Conservation (phyloP, 2,797 vertebrate genomes). For the Acipenser oxyrinchus region DNA sequence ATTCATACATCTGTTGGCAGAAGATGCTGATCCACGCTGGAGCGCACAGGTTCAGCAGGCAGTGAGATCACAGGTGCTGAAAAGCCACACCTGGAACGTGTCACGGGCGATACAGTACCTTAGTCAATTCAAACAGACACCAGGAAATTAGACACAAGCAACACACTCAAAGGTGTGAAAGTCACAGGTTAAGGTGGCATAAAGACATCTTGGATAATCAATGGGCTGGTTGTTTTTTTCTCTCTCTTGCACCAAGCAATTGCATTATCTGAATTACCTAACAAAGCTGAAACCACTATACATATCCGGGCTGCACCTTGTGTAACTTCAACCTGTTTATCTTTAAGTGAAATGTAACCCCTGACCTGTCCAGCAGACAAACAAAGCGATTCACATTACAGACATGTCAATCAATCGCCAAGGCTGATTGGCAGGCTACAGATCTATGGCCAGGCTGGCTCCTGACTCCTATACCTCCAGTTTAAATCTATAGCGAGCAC, state of each 20-base stretch:
- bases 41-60: too few species aligned
- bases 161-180: conserved; percentile 5
- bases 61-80: background rate
- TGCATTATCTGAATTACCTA: background rate
- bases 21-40: too few species aligned
- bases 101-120: background rate
- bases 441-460: background rate
- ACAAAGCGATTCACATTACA: background rate
- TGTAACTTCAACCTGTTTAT: background rate
- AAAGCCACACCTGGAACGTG: background rate
- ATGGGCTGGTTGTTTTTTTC: background rate
- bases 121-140: background rate
- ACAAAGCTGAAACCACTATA: background rate
- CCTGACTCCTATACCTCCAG: too few species aligned
- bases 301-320: background rate
- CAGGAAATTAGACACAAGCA: conserved; percentile 5
- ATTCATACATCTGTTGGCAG: too few species aligned
- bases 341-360: conserved; percentile 1
- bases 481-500: too few species aligned
- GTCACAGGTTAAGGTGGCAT: background rate
- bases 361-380: background rate
- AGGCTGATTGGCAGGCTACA: background rate
- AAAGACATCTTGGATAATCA: background rate
- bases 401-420: background rate
- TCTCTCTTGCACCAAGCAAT: background rate